Evolutionary conservation across 2,113 vertebrate species (phyloP).

Genomic region (Barnardius zonarius): DNA sequence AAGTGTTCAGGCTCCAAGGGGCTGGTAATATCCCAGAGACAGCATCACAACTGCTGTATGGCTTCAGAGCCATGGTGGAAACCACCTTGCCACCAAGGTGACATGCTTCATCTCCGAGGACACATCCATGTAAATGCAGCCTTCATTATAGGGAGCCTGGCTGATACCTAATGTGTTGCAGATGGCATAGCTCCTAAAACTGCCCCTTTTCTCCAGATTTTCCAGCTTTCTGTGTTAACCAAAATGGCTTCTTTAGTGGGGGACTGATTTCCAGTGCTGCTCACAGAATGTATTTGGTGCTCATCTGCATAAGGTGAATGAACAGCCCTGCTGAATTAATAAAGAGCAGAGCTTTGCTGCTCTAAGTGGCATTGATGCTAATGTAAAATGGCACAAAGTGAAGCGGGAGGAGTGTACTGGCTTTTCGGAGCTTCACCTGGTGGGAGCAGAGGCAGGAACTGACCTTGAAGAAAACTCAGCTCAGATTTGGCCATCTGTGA

Average conservation of each 20-base stretch:
- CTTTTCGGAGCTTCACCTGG: conserved; percentile 6
- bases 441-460: not conserved
- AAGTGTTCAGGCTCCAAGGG: not conserved
- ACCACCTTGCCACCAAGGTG: not conserved
- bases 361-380: not conserved
- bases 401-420: not conserved
- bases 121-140: not conserved
- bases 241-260: not conserved
- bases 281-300: not conserved
- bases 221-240: not conserved
- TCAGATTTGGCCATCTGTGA: not conserved
- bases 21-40: not conserved
- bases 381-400: not conserved
- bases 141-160: not conserved
- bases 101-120: not conserved
- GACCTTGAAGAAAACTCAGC: conserved; percentile 6
- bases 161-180: not conserved
- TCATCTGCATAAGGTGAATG: not conserved
- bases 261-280: not conserved
- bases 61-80: not conserved
- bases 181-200: not conserved
- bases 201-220: not conserved
- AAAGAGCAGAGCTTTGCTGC: not conserved
- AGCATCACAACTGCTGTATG: not conserved
- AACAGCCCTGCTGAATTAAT: not conserved